Base-by-base conservation (phyloP, 2,113 vertebrate species). In the Hemibagrus wyckioides region DNA sequence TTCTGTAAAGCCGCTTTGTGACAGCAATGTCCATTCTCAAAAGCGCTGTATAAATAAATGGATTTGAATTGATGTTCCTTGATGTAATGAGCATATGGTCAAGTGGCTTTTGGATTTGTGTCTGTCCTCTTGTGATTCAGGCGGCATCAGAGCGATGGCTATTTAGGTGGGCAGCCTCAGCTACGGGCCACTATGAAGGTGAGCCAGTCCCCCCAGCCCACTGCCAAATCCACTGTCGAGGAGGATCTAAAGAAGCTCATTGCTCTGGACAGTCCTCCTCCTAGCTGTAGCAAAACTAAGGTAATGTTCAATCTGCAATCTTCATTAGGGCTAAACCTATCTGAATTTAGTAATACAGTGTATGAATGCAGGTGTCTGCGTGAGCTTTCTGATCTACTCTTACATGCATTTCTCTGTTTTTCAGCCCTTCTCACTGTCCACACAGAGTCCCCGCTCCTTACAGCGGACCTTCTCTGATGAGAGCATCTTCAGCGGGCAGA, bases 391-490 rank as follows among this genome's bases (percentile, higher is more conserved):
- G 25, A 23, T 8, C 4, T 71, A 1, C 15, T 69, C 65, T 69
- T 36, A 33, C 41, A 23, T 41, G 44, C 33, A 56, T 23, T 41
- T 52, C 44, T 57, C 19, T 44, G 1, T 71, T 52, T 30, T 41
- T 11, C 28, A 86, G 85, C 65, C 85, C 3, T 82, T 82, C 63
- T 83, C 94, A 93, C 88, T 71, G 33, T 95, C 91, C 94, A 99
- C 96, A 95, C 97, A 44, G 0, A 63, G 83, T 96, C 96, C 0
- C 96, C 97, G 97, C 92, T 96, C 97, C n/a, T 94, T 99, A 92
- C 98, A 99, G 90, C 96, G 98, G 21, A 99, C 98, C 7, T 95
- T 99, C 91, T 99, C 98, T 0, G 98, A 99, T 25, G 98, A 99
- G 94, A 99, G 98, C 85, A 99, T 99, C 93, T 99, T 99, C 92